phyloP scores from a whole-genome alignment of 2,797 vertebrate species.

The Enteromius radiatus region DNA sequence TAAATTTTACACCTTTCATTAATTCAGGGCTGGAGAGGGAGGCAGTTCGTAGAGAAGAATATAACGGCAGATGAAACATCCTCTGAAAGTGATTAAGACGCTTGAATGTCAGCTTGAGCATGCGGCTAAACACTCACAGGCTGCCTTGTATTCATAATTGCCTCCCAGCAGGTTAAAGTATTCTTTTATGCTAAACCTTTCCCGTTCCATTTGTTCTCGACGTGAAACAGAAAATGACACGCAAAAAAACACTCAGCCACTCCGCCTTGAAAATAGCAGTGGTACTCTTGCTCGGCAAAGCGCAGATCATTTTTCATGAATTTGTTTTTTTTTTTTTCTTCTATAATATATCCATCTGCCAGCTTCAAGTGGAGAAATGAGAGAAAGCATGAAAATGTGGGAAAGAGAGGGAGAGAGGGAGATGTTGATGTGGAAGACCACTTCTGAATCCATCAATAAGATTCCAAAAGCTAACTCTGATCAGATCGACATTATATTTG shows the following conservation, averaged over 20 bases:
- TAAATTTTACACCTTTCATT: constrained; percentile 68
- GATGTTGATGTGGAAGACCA: constrained; percentile 34
- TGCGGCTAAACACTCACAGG: constrained; percentile 67
- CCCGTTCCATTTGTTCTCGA: constrained; percentile 67
- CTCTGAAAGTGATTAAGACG: constrained; percentile 66
- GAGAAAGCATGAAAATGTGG: constrained; percentile 36
- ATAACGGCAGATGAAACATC: constrained; percentile 57
- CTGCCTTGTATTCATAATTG: constrained; percentile 68
- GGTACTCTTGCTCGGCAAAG: constrained; percentile 65
- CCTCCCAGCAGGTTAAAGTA: constrained; percentile 74
- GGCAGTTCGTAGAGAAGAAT: constrained; percentile 47
- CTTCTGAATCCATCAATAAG: constrained; percentile 37
- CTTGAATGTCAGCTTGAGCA: constrained; percentile 71
- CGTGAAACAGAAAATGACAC: constrained; percentile 65
- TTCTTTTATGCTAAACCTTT: constrained; percentile 71
- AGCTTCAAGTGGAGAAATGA: constrained; percentile 59
- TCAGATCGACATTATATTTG: constrained; percentile 41
- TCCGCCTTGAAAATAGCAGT: constrained; percentile 66
- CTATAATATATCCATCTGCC: constrained; percentile 65
- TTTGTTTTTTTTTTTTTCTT: constrained; percentile 53
- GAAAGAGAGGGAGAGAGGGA: not conserved
- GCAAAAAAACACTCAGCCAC: constrained; percentile 53
- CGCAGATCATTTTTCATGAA: constrained; percentile 63
- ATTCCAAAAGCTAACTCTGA: constrained; percentile 53
- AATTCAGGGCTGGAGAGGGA: constrained; percentile 58